Evolutionary conservation across 2,888 invertebrate species (phyloP).

Genomic region (Sepiola atlantica): DNA sequence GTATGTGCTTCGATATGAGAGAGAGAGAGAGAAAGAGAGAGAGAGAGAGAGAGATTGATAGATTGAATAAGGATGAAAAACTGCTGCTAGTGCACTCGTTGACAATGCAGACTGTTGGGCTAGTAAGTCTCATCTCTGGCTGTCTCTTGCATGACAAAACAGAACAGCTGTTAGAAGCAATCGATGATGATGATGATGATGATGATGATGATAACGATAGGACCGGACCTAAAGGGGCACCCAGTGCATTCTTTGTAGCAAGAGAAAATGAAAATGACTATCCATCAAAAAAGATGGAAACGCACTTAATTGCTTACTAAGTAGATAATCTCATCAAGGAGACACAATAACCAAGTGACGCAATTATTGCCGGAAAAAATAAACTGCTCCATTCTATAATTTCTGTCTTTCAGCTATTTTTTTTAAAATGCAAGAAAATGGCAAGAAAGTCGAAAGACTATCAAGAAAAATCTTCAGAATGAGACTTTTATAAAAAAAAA

Average conservation of each 20-base stretch:
- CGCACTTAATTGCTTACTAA: background rate
- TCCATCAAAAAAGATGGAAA: background rate
- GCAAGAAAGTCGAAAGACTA: too few relatives aligned
- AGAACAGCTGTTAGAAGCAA: conserved; percentile 20
- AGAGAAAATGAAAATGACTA: background rate
- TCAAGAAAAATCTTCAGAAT: too few relatives aligned
- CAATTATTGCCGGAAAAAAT: too few relatives aligned
- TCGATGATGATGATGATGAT: too few relatives aligned
- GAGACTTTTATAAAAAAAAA: too few relatives aligned
- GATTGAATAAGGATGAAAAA: background rate
- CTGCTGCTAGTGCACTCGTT: background rate
- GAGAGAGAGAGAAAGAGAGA: background rate
- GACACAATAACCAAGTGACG: background rate
- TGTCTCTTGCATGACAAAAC: background rate
- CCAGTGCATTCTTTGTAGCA: background rate
- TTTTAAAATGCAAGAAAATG: too few relatives aligned
- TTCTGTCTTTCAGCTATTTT: too few relatives aligned
- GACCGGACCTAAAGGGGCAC: background rate
- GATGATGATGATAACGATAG: too few relatives aligned
- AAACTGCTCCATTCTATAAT: too few relatives aligned
- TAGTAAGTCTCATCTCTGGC: background rate
- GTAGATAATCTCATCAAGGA: background rate
- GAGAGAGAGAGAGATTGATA: background rate
- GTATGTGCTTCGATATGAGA: background rate
- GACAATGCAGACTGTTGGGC: background rate